These are phyloP conservation scores for Tupiocoris notatus DNA, from an alignment of 2,888 invertebrate genomes.

Conservation along the genomic window DNA sequence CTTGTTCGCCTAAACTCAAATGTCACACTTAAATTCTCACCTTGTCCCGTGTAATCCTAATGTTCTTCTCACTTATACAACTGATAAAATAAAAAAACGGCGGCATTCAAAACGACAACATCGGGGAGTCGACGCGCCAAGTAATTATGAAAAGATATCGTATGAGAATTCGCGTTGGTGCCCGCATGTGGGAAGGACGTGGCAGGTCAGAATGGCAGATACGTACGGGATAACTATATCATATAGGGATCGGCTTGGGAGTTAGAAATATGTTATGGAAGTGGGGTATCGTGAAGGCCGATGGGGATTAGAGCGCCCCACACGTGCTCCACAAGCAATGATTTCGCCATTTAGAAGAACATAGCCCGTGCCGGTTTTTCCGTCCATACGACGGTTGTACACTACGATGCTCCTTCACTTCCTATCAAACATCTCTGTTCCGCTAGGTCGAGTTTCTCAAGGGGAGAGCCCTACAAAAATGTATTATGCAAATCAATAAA, in stretches of 20 bases:
- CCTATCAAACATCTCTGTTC: not conserved
- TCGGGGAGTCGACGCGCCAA: not conserved
- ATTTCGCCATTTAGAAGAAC: not conserved
- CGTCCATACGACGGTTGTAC: not conserved
- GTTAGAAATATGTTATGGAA: not conserved
- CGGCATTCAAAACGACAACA: too few relatives aligned
- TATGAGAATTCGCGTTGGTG: not conserved
- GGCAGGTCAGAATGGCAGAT: not conserved
- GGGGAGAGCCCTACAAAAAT: slow-evolving; percentile 5
- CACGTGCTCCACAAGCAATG: not conserved
- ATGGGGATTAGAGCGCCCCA: not conserved
- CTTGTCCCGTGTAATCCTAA: too few relatives aligned
- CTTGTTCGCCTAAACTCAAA: too few relatives aligned
- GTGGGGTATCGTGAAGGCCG: not conserved
- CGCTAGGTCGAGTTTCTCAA: not conserved
- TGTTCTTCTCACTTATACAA: too few relatives aligned
- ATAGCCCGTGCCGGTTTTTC: not conserved
- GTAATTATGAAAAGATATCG: not conserved
- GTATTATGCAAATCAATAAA: slow-evolving; percentile 22
- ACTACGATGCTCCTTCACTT: not conserved
- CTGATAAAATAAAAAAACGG: too few relatives aligned
- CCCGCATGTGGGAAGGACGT: not conserved
- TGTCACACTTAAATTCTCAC: too few relatives aligned
- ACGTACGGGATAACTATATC: not conserved
- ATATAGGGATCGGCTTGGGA: not conserved